These are phyloP conservation scores for Abrostola triplasia DNA, from an alignment of 2,888 invertebrate genomes.

Conservation along the genomic window DNA sequence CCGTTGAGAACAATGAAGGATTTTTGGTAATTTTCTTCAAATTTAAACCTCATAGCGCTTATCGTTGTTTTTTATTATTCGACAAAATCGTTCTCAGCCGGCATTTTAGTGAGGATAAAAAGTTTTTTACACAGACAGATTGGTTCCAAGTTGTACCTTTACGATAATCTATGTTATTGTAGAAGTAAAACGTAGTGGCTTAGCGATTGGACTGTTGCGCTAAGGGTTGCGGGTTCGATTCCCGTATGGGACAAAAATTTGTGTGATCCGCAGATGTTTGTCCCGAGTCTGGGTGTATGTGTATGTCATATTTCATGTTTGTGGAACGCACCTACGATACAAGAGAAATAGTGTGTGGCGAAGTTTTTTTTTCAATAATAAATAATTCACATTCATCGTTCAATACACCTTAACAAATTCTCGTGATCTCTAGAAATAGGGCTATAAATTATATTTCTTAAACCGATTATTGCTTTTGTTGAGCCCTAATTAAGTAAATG, in stretches of 20 bases:
- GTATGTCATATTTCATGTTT: no score
- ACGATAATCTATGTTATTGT: no score
- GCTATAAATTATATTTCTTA: background rate
- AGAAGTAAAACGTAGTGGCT: no score
- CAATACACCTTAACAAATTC: conserved; percentile 5
- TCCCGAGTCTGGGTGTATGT: no score
- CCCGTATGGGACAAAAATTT: no score
- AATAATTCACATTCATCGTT: conserved; percentile 33
- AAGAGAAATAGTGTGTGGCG: no score
- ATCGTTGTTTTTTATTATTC: conserved; percentile 49
- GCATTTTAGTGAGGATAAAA: conserved; percentile 33
- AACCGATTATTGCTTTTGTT: background rate
- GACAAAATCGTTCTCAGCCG: conserved; percentile 38
- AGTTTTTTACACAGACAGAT: conserved; percentile 42
- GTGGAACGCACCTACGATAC: no score
- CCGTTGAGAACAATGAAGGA: conserved; percentile 37
- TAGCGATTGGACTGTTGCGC: no score
- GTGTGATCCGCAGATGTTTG: no score
- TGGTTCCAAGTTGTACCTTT: no score
- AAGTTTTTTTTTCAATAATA: no score
- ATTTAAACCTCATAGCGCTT: conserved; percentile 48
- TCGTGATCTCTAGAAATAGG: background rate
- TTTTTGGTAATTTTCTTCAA: conserved; percentile 45
- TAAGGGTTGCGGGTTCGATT: no score
- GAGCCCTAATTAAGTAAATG: background rate